Conservation (phyloP, 2,113 vertebrate genomes). For the Gymnocephalus cernua region DNA sequence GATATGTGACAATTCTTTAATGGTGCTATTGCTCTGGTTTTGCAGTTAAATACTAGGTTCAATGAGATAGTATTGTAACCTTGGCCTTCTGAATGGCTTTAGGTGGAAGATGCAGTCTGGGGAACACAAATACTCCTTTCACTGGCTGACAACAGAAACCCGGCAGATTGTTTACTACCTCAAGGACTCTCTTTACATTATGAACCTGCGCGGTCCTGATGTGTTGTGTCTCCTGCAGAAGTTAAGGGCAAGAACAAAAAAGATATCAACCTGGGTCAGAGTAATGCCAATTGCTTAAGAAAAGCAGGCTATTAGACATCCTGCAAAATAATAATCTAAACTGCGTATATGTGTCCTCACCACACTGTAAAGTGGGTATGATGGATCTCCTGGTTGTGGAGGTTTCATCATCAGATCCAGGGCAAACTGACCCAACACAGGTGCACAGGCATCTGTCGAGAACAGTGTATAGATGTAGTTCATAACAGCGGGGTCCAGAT, state of each 20-base stretch:
- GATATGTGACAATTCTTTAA: background rate
- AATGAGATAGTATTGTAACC: constrained; percentile 53
- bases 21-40: background rate
- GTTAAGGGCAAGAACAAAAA: background rate
- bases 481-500: constrained; percentile 75
- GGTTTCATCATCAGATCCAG: constrained; percentile 80
- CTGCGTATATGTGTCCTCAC: constrained; percentile 44
- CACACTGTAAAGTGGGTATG: constrained; percentile 65
- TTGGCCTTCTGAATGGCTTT: constrained; percentile 75
- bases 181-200: constrained; percentile 53
- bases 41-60: background rate
- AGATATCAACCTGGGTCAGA: no score
- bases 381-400: constrained; percentile 81
- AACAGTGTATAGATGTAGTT: constrained; percentile 33
- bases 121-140: constrained; percentile 72
- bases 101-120: constrained; percentile 72
- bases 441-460: background rate
- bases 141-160: constrained; percentile 75
- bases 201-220: constrained; percentile 45
- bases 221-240: constrained; percentile 71
- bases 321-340: background rate
- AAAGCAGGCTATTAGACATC: background rate
- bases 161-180: constrained; percentile 67
- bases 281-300: background rate
- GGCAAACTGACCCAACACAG: constrained; percentile 76